A percentile compares a stretch with the other conserved stretches of the same genome.
Conservation (phyloP, 2,797 vertebrate genomes). For the Myiotriccus ornatus region DNA sequence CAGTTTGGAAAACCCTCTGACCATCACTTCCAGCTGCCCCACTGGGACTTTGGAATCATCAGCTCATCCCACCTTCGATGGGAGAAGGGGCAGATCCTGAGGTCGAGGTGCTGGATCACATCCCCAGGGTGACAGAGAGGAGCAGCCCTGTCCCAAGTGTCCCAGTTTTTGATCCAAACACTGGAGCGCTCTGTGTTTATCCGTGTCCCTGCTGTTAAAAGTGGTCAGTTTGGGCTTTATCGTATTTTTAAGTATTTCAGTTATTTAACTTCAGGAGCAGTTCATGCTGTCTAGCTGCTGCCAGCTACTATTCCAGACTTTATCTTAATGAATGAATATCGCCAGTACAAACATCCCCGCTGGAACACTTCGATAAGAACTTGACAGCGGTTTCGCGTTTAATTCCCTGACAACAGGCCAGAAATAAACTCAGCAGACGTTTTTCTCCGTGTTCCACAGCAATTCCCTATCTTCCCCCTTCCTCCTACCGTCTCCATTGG, state of each 20-base stretch:
- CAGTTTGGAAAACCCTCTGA: background rate
- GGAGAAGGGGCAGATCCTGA: background rate
- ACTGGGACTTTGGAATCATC: background rate
- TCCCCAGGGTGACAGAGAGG: background rate
- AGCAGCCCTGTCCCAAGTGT: background rate
- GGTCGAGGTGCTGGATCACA: background rate
- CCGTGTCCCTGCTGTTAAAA: accelerated
- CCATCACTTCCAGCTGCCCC: background rate
- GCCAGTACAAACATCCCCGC: background rate
- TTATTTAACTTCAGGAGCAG: background rate
- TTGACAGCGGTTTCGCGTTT: background rate
- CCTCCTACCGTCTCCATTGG: accelerated
- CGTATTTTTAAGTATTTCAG: background rate
- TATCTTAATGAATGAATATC: background rate
- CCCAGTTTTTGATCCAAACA: background rate
- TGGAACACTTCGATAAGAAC: background rate
- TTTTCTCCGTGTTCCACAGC: accelerated
- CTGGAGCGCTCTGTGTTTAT: accelerated
- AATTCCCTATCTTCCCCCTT: background rate
- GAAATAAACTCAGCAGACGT: background rate
- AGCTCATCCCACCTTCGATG: accelerated
- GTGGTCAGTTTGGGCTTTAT: accelerated
- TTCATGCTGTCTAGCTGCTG: background rate
- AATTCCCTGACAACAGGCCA: background rate
- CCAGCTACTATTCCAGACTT: background rate